These are phyloP conservation scores for Epiblema foenella DNA, from an alignment of 2,888 invertebrate species.

Conservation along the genomic window DNA sequence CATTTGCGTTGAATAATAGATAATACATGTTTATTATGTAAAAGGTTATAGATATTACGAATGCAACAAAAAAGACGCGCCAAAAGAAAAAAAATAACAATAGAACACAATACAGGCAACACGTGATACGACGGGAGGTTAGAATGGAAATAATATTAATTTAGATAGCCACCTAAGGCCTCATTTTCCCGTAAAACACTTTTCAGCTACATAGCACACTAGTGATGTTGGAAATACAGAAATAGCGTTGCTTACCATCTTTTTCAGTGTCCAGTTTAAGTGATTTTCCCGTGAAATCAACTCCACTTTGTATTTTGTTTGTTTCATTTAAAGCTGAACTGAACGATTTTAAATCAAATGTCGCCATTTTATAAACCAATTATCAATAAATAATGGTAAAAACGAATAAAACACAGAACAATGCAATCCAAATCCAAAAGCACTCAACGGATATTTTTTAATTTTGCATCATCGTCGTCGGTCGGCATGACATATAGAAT, in stretches of 20 bases:
- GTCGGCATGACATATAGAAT: slow-evolving; percentile 41
- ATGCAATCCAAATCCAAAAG: slow-evolving; percentile 53
- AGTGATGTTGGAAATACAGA: slow-evolving; percentile 12
- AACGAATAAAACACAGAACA: slow-evolving; percentile 51
- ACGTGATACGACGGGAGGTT: slow-evolving; percentile 11
- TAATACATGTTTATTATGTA: not conserved
- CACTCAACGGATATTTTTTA: slow-evolving; percentile 65
- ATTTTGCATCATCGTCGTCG: slow-evolving; percentile 49
- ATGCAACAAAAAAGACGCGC: not conserved
- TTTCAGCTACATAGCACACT: not conserved
- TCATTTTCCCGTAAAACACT: not conserved
- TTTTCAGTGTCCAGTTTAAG: slow-evolving; percentile 90
- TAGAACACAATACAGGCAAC: not conserved
- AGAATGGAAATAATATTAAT: slow-evolving; percentile 16
- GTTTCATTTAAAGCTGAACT: slow-evolving; percentile 76
- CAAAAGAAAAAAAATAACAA: slow-evolving; percentile 6
- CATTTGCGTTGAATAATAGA: too few relatives aligned
- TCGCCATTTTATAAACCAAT: slow-evolving; percentile 65
- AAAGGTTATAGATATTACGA: too few relatives aligned
- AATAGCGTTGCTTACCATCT: slow-evolving; percentile 87
- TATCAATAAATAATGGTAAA: slow-evolving; percentile 46
- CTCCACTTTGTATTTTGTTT: slow-evolving; percentile 82
- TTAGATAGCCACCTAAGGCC: not conserved
- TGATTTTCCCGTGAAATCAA: slow-evolving; percentile 92
- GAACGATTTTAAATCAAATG: slow-evolving; percentile 85